Percentiles rank a stretch among this genome's conserved stretches.
Evolutionary conservation across 2,888 invertebrate species (phyloP).

Genomic region (Scaptomyza reducta): DNA sequence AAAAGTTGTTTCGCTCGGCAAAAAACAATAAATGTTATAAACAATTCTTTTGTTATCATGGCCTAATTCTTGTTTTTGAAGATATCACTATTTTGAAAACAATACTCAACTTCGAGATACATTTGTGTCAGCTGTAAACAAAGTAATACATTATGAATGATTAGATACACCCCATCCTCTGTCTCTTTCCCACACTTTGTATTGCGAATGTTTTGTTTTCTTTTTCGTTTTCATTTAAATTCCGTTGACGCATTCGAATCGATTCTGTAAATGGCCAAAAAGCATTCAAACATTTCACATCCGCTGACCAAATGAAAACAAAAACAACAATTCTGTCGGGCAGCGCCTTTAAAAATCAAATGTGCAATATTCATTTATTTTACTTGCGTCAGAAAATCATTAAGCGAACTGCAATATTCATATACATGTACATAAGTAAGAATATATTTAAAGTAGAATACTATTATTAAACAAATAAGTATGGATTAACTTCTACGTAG

Average conservation of each 20-base stretch:
- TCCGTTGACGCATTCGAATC: constrained; percentile 39
- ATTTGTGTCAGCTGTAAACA: constrained; percentile 52
- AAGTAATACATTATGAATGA: constrained; percentile 58
- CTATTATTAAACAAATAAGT: too few species aligned
- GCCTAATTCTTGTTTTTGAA: constrained; percentile 62
- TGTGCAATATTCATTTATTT: constrained; percentile 1
- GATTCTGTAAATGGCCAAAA: constrained; percentile 15
- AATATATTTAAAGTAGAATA: too few species aligned
- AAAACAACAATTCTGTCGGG: not conserved
- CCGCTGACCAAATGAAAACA: constrained; percentile 29
- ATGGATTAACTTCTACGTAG: too few species aligned
- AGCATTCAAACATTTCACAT: constrained; percentile 32
- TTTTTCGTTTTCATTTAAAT: constrained; percentile 9
- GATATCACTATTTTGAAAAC: constrained; percentile 44
- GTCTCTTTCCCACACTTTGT: not conserved
- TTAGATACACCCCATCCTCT: not conserved
- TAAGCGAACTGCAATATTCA: not conserved
- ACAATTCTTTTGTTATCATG: constrained; percentile 74
- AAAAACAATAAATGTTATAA: constrained; percentile 55
- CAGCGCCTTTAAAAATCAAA: constrained; percentile 2
- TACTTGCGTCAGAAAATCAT: constrained; percentile 1
- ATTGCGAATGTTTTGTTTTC: not conserved
- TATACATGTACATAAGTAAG: not conserved
- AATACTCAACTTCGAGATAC: constrained; percentile 18
- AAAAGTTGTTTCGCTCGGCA: constrained; percentile 34